Base-by-base conservation (phyloP, 2,113 vertebrate genomes). In the Megaleporinus macrocephalus region DNA sequence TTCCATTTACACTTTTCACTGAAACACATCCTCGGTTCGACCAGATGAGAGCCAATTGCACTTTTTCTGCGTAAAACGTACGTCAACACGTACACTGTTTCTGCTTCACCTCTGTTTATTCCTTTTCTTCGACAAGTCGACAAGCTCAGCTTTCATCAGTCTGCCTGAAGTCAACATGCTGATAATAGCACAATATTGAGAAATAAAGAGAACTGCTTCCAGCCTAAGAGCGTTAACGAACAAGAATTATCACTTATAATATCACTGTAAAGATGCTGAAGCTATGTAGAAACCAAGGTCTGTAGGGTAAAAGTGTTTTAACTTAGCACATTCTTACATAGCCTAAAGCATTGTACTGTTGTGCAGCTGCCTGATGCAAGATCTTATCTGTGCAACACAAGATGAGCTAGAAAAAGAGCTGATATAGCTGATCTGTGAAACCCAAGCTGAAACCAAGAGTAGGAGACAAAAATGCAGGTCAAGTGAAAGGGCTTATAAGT, bases 301-400 rank as follows among this genome's bases (percentile, higher is more conserved):
- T 81, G 30, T n/a, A 44, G 18, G 33, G 24, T 61, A 26, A 15
- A 44, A 27, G 18, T 41, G 18, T 59, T 30, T 47, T 47, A n/a
- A 69, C 57, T 73, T 51, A 83, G 57, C 61, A 59, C 59, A 33
- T 78, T 74, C 61, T 83, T 47, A 41, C 33, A 26, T 33, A 59
- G 49, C 24, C 49, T 83, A 27, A 72, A 73, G 14, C 20, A 30
- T n/a, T 24, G 61, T 51, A 62, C 5, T 47, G 55, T 80, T 55
- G 55, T 62, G 59, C 14, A 78, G 59, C 68, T 49, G 27, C 41
- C 41, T 63, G 59, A 81, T 65, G 61, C 47, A 66, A 80, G 83
- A 84, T 84, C 73, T 70, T 84, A 84, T 80, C 83, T 63, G 22
- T 13, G 59, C 61, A 47, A n/a, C 65, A 36, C 7, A 83, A 74